phyloP scores from a whole-genome alignment of 2,888 invertebrate species.

The Scaptomyza reducta region DNA sequence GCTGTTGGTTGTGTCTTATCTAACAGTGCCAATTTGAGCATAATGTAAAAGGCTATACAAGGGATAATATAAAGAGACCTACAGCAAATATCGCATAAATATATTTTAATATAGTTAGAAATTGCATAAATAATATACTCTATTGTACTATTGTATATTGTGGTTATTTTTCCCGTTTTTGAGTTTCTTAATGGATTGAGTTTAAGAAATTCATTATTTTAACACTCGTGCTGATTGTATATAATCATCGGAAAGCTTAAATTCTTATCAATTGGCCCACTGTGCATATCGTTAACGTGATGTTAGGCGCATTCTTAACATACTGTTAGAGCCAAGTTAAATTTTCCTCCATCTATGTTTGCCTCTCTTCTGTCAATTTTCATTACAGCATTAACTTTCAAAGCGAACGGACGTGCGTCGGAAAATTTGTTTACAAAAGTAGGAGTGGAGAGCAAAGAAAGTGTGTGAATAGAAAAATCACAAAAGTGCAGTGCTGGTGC shows the following conservation, averaged over 20 bases:
- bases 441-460: conserved; percentile 56
- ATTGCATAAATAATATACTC: not conserved
- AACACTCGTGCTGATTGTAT: not conserved
- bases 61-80: not conserved
- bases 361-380: conserved; percentile 18
- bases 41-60: conserved; percentile 1
- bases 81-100: not conserved
- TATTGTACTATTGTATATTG: no score
- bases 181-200: not conserved
- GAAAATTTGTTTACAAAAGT: conserved; percentile 31
- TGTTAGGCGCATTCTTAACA: not conserved
- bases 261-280: not conserved
- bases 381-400: conserved; percentile 38
- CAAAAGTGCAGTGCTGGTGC: conserved; percentile 55
- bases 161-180: not conserved
- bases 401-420: conserved; percentile 27
- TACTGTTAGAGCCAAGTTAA: conserved; percentile 19
- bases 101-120: not conserved
- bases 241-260: not conserved
- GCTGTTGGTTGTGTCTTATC: conserved; percentile 23
- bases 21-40: conserved; percentile 46
- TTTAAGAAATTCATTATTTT: not conserved
- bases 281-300: not conserved
- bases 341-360: conserved; percentile 13
- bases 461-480: conserved; percentile 55